These are phyloP conservation scores for Chrysochloris asiatica DNA, from an alignment of 2,113 vertebrate species.

Conservation along the genomic window DNA sequence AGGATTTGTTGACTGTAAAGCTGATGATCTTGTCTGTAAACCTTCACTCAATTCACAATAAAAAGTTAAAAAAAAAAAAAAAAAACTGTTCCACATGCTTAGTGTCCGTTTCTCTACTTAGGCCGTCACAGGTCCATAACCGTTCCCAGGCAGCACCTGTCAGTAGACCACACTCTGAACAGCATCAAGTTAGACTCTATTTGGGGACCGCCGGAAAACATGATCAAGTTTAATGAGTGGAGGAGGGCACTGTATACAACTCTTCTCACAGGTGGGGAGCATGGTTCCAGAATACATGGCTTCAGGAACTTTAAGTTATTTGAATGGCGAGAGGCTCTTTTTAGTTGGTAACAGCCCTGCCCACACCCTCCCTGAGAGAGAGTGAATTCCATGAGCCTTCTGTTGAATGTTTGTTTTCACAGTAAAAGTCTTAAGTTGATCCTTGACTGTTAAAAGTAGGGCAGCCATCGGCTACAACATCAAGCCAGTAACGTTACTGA, in stretches of 20 bases:
- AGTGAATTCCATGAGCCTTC: constrained; percentile 14
- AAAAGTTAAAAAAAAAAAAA: too few relatives aligned
- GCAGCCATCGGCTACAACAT: constrained; percentile 63
- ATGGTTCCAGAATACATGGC: neutral
- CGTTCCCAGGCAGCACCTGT: too few relatives aligned
- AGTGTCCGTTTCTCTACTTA: too few relatives aligned
- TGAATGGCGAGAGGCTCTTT: neutral
- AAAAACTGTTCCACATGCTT: too few relatives aligned
- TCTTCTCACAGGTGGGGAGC: neutral
- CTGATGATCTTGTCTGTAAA: too few relatives aligned
- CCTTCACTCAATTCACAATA: too few relatives aligned
- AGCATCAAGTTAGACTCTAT: too few relatives aligned
- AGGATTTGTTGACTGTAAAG: too few relatives aligned
- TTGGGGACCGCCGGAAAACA: too few relatives aligned
- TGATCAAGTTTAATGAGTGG: too few relatives aligned
- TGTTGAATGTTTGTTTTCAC: neutral
- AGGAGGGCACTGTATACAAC: neutral
- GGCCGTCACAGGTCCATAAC: too few relatives aligned
- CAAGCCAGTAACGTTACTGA: constrained; percentile 76
- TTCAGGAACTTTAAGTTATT: neutral
- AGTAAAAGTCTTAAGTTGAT: neutral
- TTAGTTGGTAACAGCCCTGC: neutral
- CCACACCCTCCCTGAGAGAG: neutral
- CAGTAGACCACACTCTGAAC: too few relatives aligned
- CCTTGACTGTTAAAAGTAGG: neutral